Evolutionary conservation across 2,113 vertebrate species (phyloP).

Genomic region (Talpa occidentalis): DNA sequence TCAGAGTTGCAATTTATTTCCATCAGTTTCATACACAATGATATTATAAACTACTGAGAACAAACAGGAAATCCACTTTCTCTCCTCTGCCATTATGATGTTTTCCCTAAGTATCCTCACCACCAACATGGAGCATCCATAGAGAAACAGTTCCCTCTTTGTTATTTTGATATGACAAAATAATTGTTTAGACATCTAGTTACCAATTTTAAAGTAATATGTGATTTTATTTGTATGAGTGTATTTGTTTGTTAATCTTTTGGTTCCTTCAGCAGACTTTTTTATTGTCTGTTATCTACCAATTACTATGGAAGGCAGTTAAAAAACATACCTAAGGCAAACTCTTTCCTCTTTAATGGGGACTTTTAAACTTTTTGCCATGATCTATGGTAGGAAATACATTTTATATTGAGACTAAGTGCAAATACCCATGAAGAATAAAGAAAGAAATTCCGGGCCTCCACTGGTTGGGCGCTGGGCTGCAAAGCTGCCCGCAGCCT

Average conservation of each 20-base stretch:
- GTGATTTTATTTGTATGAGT: background rate
- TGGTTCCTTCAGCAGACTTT: background rate
- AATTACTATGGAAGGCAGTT: background rate
- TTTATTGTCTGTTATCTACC: background rate
- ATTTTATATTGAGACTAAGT: background rate
- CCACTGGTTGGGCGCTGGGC: too few relatives aligned
- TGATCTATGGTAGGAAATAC: background rate
- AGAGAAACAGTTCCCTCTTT: background rate
- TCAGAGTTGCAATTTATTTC: background rate
- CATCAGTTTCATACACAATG: background rate
- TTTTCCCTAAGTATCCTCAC: background rate
- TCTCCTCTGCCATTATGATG: background rate
- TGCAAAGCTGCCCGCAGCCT: too few relatives aligned
- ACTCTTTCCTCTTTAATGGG: background rate
- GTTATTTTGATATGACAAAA: constrained; percentile 10
- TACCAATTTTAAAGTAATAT: background rate
- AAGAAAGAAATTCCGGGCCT: too few relatives aligned
- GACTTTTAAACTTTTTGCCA: background rate
- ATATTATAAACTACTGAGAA: background rate
- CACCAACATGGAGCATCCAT: background rate
- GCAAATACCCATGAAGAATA: background rate
- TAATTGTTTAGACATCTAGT: background rate
- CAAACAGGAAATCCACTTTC: background rate
- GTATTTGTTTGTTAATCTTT: too few relatives aligned
- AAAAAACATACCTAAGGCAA: background rate